A percentile compares a stretch with the other conserved stretches of the same genome.
These are phyloP conservation scores for Stenchaetothrips biformis DNA, from an alignment of 2,888 invertebrate species.

Conservation along the genomic window DNA sequence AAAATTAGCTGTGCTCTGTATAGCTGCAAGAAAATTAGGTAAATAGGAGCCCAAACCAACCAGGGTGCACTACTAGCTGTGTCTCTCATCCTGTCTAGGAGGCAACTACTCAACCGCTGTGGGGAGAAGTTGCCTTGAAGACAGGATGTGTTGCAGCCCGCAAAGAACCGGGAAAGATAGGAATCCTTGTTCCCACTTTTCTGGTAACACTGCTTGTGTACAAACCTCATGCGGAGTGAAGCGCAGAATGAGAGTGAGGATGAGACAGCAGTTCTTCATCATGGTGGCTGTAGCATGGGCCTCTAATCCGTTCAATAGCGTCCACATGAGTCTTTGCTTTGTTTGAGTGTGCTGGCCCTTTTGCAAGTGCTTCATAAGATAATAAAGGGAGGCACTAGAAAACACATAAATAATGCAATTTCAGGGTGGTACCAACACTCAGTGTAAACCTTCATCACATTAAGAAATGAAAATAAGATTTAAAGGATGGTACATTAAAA, in stretches of 20 bases:
- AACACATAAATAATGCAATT: constrained; percentile 33
- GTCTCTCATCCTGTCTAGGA: no score
- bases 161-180: not conserved
- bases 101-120: no score
- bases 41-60: no score
- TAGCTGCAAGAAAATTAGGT: not conserved
- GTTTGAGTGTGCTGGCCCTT: constrained; percentile 65
- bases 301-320: constrained; percentile 84
- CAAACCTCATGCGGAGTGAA: constrained; percentile 87
- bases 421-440: not conserved
- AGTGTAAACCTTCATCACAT: constrained; percentile 23
- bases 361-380: constrained; percentile 84
- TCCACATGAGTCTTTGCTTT: constrained; percentile 73
- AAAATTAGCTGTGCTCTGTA: not conserved
- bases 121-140: no score
- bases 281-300: constrained; percentile 83
- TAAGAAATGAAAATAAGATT: constrained; percentile 25
- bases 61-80: no score
- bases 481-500: constrained; percentile 27
- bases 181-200: constrained; percentile 2
- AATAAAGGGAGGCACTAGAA: constrained; percentile 85
- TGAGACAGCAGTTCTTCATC: constrained; percentile 94
- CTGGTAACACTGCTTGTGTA: not conserved
- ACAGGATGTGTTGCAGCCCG: not conserved
- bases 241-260: constrained; percentile 89